Conservation (phyloP, 1,140 invertebrate genomes). For the Lanistes nyassanus region DNA sequence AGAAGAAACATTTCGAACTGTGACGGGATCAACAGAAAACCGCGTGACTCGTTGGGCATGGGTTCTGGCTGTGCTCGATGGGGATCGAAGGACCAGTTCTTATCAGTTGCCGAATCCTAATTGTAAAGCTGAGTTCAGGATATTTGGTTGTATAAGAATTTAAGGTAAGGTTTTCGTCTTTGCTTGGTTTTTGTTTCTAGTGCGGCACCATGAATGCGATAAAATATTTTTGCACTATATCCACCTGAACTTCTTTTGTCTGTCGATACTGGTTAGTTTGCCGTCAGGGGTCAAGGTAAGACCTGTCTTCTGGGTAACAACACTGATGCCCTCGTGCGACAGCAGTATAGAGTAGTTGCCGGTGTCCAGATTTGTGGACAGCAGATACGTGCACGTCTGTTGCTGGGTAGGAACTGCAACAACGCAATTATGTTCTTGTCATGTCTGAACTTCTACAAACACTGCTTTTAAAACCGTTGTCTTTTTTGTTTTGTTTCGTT, state of each 20-base stretch:
- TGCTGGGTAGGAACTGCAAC: not conserved
- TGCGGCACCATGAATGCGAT: no score
- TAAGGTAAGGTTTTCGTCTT: not conserved
- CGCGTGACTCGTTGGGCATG: no score
- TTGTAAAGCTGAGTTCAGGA: not conserved
- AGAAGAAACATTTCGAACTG: no score
- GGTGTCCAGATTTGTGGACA: conserved; percentile 3
- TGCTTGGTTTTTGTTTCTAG: not conserved
- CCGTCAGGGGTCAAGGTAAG: not conserved
- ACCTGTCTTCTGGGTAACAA: not conserved
- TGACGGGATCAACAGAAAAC: no score
- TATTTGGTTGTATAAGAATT: not conserved
- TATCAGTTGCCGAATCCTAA: not conserved
- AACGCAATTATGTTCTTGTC: not conserved
- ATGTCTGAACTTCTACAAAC: no score
- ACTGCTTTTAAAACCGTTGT: no score
- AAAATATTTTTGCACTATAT: not conserved
- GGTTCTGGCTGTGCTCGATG: not conserved
- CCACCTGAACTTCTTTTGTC: not conserved
- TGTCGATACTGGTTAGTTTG: conserved; percentile 1
- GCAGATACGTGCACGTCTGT: conserved; percentile 12
- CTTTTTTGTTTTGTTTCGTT: no score
- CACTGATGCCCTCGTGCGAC: not conserved
- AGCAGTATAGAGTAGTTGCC: conserved; percentile 18
- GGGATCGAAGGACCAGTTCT: not conserved